Percentiles rank a stretch among this genome's conserved stretches.
Evolutionary conservation across 92 coral and sea anemone genomes (phyloP).

Genomic region (Galaxea fascicularis): DNA sequence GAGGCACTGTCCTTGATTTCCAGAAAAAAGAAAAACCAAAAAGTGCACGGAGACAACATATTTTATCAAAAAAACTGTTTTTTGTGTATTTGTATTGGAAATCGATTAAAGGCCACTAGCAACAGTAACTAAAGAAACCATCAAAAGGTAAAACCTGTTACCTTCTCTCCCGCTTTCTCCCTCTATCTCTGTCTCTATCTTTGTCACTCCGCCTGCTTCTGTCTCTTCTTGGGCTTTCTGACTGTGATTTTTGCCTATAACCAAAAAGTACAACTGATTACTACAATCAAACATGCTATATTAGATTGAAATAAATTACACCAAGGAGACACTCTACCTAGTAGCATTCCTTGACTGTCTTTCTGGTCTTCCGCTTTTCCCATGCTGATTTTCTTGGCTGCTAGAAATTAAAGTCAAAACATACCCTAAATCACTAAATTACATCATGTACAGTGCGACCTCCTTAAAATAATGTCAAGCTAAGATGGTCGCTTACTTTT

Average conservation of each 20-base stretch:
- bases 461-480: too few relatives aligned
- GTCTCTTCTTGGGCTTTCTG: constrained; percentile 67
- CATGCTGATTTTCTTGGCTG: constrained; percentile 49
- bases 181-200: constrained; percentile 28
- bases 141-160: neutral
- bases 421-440: too few relatives aligned
- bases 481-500: too few relatives aligned
- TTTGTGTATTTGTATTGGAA: too few relatives aligned
- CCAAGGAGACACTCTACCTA: constrained; percentile 47
- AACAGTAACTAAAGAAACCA: too few relatives aligned
- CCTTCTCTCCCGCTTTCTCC: constrained; percentile 63
- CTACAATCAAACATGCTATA: neutral
- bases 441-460: too few relatives aligned
- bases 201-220: constrained; percentile 37
- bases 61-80: too few relatives aligned
- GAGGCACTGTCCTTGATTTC: too few relatives aligned
- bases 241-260: constrained; percentile 75
- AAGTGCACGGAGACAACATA: too few relatives aligned
- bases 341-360: constrained; percentile 68
- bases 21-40: too few relatives aligned
- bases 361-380: constrained; percentile 88
- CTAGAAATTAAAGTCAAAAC: neutral
- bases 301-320: neutral
- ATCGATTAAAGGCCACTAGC: too few relatives aligned
- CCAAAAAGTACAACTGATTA: neutral